Base-by-base conservation (phyloP, 2,113 vertebrate genomes). In the Ammospiza nelsoni region DNA sequence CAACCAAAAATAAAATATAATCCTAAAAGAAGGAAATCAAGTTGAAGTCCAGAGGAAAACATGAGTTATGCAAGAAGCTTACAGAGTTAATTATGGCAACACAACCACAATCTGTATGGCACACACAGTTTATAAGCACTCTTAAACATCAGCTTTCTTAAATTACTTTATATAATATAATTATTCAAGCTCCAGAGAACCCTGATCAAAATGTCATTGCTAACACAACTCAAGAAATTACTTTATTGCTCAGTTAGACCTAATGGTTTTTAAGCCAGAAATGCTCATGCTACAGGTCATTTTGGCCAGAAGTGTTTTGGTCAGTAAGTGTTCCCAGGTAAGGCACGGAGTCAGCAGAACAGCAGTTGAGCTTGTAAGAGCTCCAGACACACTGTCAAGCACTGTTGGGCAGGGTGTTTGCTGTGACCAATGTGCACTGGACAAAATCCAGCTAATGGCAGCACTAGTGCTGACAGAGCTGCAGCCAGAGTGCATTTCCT, bases 391-490 rank as follows among this genome's bases (percentile, higher is more conserved):
- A 19, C 92, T 84, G 94, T 92, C 95, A 97, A 95, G 94, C 71
- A 35, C 68, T 28, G 77, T 35, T 69, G 86, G 94, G 90, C 68
- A 83, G 86, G 78, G 86, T 44, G 66, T 18, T 33, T 72, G 95
- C 77, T 85, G 84, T 72, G 69, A 95, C 66, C 89, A 48, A 6
- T 1, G 61, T 21, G 80, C 82, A 48, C 74, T 33, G 82, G 92
- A 73, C n/a, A 90, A 86, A 96, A 96, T 62, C 68, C 59, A 18
- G 94, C 94, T 97, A 96, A 98, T 92, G 97, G 97, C 98, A 97
- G 97, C 97, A 78, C 96, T 96, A n/a, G 91, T 97, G 90, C 95
- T 92, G 97, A 95, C 95, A 97, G 93, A 92, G 90, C 96, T 39
- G 76, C 90, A 63, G 65, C 49, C 24, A 48, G 95, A 80, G 41